Percentiles rank a stretch among this genome's conserved stretches.
phyloP scores from a whole-genome alignment of 2,888 invertebrate genomes.

The Brachyopa scutellaris region DNA sequence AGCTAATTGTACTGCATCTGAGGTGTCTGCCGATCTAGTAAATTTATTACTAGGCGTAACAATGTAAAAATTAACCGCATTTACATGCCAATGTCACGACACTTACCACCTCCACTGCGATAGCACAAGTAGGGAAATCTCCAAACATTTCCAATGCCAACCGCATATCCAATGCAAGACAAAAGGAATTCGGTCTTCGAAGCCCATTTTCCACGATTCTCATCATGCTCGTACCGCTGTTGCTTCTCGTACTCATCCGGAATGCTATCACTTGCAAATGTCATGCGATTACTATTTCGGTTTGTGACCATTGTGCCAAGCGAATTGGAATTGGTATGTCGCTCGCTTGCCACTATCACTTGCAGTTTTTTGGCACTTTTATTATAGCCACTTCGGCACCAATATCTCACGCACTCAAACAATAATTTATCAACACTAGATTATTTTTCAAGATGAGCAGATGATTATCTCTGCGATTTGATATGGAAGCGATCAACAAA shows the following conservation, averaged over 20 bases:
- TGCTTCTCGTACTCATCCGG: conserved; percentile 10
- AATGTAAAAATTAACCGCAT: too few species aligned
- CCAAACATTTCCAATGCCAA: conserved; percentile 94
- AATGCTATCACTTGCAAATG: conserved; percentile 24
- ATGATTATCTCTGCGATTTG: conserved; percentile 5
- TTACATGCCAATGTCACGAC: too few species aligned
- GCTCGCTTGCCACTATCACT: conserved; percentile 14
- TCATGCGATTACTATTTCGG: conserved; percentile 16
- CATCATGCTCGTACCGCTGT: conserved; percentile 75
- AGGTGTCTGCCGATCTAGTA: too few species aligned
- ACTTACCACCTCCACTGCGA: conserved; percentile 88
- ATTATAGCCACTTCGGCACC: neutral
- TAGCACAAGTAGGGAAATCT: conserved; percentile 92
- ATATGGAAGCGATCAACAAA: neutral
- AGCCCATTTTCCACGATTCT: conserved; percentile 86
- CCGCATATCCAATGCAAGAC: conserved; percentile 91
- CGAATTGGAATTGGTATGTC: neutral
- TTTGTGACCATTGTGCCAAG: conserved; percentile 29
- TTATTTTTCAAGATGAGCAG: neutral
- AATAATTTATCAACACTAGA: neutral
- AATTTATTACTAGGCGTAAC: too few species aligned
- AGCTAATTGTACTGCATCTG: too few species aligned
- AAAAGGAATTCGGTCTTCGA: conserved; percentile 90
- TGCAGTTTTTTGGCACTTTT: neutral
- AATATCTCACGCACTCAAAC: neutral